phyloP scores from a whole-genome alignment of 2,888 invertebrate genomes.

The Catocala nupta region DNA sequence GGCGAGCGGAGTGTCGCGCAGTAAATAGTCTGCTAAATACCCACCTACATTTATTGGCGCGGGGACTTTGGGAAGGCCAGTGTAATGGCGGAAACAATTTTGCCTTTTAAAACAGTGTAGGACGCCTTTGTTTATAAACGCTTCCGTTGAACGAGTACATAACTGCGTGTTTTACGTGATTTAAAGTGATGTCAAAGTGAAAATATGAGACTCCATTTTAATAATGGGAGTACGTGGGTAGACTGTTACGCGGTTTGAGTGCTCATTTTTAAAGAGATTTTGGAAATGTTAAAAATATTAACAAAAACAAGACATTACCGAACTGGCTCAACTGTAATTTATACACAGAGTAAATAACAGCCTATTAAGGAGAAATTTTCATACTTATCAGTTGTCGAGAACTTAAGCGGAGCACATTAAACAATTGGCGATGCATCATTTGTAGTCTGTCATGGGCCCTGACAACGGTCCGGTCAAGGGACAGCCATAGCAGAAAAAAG shows the following conservation, averaged over 20 bases:
- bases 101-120: conserved; percentile 77
- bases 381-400: conserved; percentile 41
- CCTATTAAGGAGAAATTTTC: conserved; percentile 19
- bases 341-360: neutral
- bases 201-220: conserved; percentile 44
- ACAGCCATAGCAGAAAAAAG: conserved; percentile 74
- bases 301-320: neutral
- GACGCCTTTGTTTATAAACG: conserved; percentile 69
- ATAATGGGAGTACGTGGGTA: conserved; percentile 27
- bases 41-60: conserved; percentile 85
- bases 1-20: conserved; percentile 80
- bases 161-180: conserved; percentile 47
- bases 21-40: conserved; percentile 85
- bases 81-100: conserved; percentile 82
- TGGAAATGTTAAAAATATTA: conserved; percentile 1
- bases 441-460: conserved; percentile 77
- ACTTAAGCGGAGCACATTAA: conserved; percentile 50
- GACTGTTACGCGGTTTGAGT: conserved; percentile 33
- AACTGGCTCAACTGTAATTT: neutral
- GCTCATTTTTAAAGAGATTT: conserved; percentile 33
- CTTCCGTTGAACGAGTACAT: conserved; percentile 49
- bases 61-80: conserved; percentile 72
- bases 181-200: conserved; percentile 49
- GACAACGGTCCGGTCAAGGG: conserved; percentile 73
- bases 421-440: conserved; percentile 76